These are phyloP conservation scores for Drosophila basisetae DNA, from an alignment of 2,888 invertebrate genomes.

Conservation along the genomic window DNA sequence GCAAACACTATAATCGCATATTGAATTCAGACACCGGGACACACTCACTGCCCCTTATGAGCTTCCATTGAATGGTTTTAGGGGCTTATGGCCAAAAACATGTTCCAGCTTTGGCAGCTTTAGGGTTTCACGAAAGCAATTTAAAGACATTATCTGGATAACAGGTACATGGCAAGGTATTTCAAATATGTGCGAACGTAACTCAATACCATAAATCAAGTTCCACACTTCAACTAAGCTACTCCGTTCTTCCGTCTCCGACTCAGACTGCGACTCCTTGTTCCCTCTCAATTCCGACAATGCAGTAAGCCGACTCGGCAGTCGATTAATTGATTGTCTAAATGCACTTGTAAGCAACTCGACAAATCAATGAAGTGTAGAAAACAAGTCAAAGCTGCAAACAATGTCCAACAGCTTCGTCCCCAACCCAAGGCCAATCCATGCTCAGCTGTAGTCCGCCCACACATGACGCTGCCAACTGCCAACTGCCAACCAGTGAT, in stretches of 20 bases:
- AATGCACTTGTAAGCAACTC: constrained; percentile 82
- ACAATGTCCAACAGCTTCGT: constrained; percentile 42
- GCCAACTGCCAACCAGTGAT: constrained; percentile 19
- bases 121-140: constrained; percentile 50
- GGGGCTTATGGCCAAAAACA: constrained; percentile 20
- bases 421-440: not conserved
- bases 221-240: constrained; percentile 65
- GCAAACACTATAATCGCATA: constrained; percentile 50
- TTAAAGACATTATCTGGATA: constrained; percentile 33
- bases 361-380: constrained; percentile 79
- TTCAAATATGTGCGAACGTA: constrained; percentile 65
- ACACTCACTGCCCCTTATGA: constrained; percentile 2
- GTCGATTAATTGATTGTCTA: constrained; percentile 82
- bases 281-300: constrained; percentile 7
- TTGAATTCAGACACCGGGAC: constrained; percentile 23
- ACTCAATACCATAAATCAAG: constrained; percentile 76
- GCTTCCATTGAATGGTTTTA: constrained; percentile 18
- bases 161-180: constrained; percentile 43
- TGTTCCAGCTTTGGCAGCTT: constrained; percentile 18
- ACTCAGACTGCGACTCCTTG: not conserved
- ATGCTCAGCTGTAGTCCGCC: constrained; percentile 31
- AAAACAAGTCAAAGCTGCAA: constrained; percentile 69
- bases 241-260: not conserved
- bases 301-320: constrained; percentile 45
- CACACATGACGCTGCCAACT: constrained; percentile 23